phyloP scores from a whole-genome alignment of 2,797 vertebrate genomes.

The Borostomias antarcticus region DNA sequence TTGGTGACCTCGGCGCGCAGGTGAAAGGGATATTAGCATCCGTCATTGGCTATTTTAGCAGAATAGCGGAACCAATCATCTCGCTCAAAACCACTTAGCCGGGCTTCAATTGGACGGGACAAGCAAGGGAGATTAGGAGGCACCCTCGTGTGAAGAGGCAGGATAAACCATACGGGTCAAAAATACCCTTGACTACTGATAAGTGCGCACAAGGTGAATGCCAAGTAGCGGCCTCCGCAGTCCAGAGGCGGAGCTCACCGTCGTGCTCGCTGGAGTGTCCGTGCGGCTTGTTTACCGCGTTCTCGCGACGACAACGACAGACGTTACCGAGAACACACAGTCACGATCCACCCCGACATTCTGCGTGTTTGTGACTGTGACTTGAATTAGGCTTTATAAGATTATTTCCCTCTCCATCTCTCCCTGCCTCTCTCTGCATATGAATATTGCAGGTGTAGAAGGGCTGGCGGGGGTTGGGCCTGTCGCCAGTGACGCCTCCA shows the following conservation, averaged over 20 bases:
- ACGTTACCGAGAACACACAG: too few species aligned
- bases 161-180: constrained; percentile 30
- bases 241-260: too few species aligned
- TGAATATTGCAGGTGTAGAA: constrained; percentile 72
- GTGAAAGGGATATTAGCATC: constrained; percentile 38
- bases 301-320: too few species aligned
- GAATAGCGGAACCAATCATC: constrained; percentile 34
- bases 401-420: too few species aligned
- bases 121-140: constrained; percentile 32
- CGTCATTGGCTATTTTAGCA: constrained; percentile 37
- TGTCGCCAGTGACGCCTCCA: constrained; percentile 66
- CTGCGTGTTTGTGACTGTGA: too few species aligned
- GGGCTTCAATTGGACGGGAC: constrained; percentile 27
- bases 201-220: not conserved
- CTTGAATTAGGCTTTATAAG: too few species aligned
- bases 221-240: too few species aligned
- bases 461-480: constrained; percentile 55
- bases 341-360: too few species aligned
- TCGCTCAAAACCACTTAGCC: constrained; percentile 18
- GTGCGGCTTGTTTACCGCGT: too few species aligned
- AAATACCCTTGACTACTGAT: constrained; percentile 16
- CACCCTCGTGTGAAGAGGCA: constrained; percentile 42
- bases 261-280: too few species aligned
- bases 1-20: constrained; percentile 32
- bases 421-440: constrained; percentile 39